Evolutionary conservation across 2,888 invertebrate species (phyloP), one percentile per base, ranked within the genome.

Genomic region (Hydraecia micacea): DNA sequence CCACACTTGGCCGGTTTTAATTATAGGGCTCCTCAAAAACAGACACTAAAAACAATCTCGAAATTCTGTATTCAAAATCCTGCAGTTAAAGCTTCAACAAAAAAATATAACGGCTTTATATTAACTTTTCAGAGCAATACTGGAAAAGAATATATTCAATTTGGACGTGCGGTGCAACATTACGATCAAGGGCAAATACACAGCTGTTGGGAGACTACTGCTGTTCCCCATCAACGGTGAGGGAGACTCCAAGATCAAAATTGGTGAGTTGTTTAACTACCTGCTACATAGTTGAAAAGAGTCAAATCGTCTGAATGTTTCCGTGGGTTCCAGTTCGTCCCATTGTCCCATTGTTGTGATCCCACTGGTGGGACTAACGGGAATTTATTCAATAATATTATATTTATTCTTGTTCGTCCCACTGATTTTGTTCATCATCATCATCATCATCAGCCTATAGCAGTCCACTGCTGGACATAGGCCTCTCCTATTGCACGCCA

Each of bases 171-270:
- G 92, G 62, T 96, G 96, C 87, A 96, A 97, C 86, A 95, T 97
- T 73, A 97, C 97, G 2, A 97, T 97, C 82, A 96, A 95, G 89
- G 97, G 97, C 32, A 96, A 95, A 89, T 97, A 97, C 86, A 96
- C 96, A 1, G 97, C 97, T 4, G 95, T 94, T 42, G 97, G 97
- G 1, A 92, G 96, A 84, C 84, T 97, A 21, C 90, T 97, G 28
- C 90, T 97, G 3, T 96, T 97, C 87, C 96, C 96, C 8, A 96
- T 97, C 78, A 96, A 97, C 58, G 97, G 97, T 0, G 97, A 96
- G 90, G 97, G 97, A 55, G 97, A 97, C 79, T 95, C 94, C 0
- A 97, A 96, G 88, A 96, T 97, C 63, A 97, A 96, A 95, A 96
- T 97, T 77, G 94, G 97, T 97, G 91, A 91, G 88, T 55, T 11